These are phyloP conservation scores for Vireo altiloquus DNA, from an alignment of 2,113 vertebrate species.

Conservation along the genomic window DNA sequence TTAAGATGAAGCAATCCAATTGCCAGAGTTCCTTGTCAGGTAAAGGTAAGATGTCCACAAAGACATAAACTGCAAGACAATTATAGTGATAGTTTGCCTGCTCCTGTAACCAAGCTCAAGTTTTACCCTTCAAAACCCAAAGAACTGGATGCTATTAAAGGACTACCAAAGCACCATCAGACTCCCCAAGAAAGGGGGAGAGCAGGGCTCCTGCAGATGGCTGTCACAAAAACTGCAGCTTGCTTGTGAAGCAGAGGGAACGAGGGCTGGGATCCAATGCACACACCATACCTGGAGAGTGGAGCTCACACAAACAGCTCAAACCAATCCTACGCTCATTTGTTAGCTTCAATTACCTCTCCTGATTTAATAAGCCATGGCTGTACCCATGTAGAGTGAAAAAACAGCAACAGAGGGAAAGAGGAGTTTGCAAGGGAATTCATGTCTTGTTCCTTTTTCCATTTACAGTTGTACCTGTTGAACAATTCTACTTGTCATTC, in stretches of 20 bases:
- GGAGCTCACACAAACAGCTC: neutral
- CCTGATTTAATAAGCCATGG: neutral
- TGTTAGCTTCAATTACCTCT: neutral
- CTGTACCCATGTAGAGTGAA: neutral
- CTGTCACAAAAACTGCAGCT: neutral
- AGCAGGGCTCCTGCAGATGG: neutral
- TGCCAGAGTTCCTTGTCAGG: neutral
- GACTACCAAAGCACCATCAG: neutral
- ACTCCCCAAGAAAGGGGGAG: too few species aligned
- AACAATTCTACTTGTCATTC: neutral
- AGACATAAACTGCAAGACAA: neutral
- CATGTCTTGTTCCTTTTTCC: neutral
- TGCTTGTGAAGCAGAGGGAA: neutral
- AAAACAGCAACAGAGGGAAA: neutral
- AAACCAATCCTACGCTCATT: neutral
- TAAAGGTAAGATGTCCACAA: neutral
- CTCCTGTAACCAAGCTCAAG: neutral
- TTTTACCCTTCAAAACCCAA: neutral
- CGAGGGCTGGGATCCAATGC: neutral
- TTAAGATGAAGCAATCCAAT: neutral
- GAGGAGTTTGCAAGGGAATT: neutral
- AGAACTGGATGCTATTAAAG: neutral
- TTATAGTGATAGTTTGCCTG: neutral
- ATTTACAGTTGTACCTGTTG: neutral
- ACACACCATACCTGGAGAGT: fast-evolving